Conservation (phyloP, 2,888 invertebrate species). For the Crematogaster levior region DNA sequence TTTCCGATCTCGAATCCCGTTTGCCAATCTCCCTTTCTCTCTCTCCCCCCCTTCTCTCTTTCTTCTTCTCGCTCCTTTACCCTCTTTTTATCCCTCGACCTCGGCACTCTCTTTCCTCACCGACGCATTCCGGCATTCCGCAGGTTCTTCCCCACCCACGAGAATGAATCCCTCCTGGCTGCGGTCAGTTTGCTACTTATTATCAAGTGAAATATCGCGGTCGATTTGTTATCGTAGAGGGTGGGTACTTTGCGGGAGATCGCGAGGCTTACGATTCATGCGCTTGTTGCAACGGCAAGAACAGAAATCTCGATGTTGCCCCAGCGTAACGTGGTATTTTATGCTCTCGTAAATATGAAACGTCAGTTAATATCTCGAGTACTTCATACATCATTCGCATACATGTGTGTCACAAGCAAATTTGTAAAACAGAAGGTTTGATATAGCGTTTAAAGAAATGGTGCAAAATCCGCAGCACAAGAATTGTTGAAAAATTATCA, state of each 20-base stretch:
- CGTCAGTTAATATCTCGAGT: conserved; percentile 18
- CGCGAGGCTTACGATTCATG: conserved; percentile 15
- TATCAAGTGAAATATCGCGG: conserved; percentile 52
- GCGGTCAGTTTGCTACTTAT: conserved; percentile 70
- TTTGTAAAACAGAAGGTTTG: background rate
- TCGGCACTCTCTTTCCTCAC: conserved; percentile 1
- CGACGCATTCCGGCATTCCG: conserved; percentile 46
- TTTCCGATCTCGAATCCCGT: conserved; percentile 78
- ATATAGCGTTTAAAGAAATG: background rate
- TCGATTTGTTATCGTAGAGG: conserved; percentile 46
- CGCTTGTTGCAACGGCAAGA: conserved; percentile 32
- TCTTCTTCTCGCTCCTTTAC: conserved; percentile 31
- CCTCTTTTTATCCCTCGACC: conserved; percentile 41
- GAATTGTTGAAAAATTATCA: background rate
- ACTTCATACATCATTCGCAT: conserved; percentile 6
- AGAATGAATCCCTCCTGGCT: conserved; percentile 45
- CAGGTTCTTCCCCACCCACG: conserved; percentile 31
- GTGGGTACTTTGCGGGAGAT: conserved; percentile 3
- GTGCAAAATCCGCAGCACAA: background rate
- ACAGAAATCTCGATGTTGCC: conserved; percentile 21
- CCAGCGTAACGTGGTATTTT: background rate
- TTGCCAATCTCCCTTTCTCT: conserved; percentile 57
- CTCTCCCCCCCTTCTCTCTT: conserved; percentile 46
- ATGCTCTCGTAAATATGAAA: conserved; percentile 28
- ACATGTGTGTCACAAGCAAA: background rate